These are phyloP conservation scores for Orius laevigatus DNA, from an alignment of 1,140 invertebrate genomes.

Conservation along the genomic window DNA sequence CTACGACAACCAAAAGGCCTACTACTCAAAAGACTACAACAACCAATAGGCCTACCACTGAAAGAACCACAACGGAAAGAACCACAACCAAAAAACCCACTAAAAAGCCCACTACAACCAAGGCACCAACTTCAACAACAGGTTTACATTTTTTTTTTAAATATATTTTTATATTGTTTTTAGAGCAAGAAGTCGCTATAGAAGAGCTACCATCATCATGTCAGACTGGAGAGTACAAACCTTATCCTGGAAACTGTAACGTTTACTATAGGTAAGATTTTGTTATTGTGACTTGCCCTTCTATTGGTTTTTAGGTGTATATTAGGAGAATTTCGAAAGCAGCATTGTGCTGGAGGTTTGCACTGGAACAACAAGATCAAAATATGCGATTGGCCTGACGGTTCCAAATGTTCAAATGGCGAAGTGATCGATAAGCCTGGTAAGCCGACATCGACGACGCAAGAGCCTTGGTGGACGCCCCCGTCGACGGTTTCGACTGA, in stretches of 20 bases:
- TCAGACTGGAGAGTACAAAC: slow-evolving; percentile 40
- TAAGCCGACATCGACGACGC: no score
- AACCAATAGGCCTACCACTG: slow-evolving; percentile 21
- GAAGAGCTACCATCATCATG: slow-evolving; percentile 28
- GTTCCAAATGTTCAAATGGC: slow-evolving; percentile 39
- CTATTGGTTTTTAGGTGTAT: slow-evolving; percentile 44
- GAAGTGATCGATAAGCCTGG: not conserved
- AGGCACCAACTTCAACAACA: slow-evolving; percentile 25
- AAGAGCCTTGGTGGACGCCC: no score
- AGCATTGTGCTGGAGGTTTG: slow-evolving; percentile 58
- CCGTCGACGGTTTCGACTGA: no score
- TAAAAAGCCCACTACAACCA: slow-evolving; percentile 19
- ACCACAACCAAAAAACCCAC: slow-evolving; percentile 21
- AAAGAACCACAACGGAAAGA: slow-evolving; percentile 1
- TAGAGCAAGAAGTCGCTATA: not conserved
- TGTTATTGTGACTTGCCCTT: no score
- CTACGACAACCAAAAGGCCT: slow-evolving; percentile 15
- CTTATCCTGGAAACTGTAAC: slow-evolving; percentile 51
- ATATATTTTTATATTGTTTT: no score
- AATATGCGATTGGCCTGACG: slow-evolving; percentile 64
- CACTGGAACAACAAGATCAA: slow-evolving; percentile 52
- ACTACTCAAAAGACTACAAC: slow-evolving; percentile 19
- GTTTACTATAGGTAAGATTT: slow-evolving; percentile 37
- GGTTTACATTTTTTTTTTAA: no score
- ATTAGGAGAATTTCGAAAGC: slow-evolving; percentile 42